phyloP scores from a whole-genome alignment of 2,113 vertebrate genomes.

The Phodopus roborovskii region DNA sequence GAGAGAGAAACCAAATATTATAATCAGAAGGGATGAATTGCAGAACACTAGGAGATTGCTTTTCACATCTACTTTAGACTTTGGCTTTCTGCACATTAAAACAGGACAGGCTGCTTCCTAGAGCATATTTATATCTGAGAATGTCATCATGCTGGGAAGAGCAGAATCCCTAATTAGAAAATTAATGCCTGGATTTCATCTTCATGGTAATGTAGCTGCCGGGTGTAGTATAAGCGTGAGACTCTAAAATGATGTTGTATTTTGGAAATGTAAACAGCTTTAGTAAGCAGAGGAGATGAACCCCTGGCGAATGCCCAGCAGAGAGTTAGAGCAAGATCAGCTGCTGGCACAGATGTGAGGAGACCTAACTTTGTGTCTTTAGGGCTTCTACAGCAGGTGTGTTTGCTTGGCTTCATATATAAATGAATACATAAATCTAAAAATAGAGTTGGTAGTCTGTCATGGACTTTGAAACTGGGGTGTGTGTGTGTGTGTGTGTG shows the following conservation, averaged over 20 bases:
- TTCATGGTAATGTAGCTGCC: slow-evolving; percentile 45
- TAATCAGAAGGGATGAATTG: slow-evolving; percentile 30
- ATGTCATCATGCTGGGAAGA: slow-evolving; percentile 24
- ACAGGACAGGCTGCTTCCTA: not conserved
- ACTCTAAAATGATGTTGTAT: slow-evolving; percentile 67
- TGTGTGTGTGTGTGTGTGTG: not conserved
- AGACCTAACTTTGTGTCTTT: slow-evolving; percentile 61
- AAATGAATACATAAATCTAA: slow-evolving; percentile 63
- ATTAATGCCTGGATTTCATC: slow-evolving; percentile 62
- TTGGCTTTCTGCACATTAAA: slow-evolving; percentile 53
- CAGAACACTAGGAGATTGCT: not conserved
- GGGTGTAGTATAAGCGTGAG: slow-evolving; percentile 55
- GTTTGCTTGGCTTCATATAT: slow-evolving; percentile 54
- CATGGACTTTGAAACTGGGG: slow-evolving; percentile 8
- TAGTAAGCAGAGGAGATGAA: slow-evolving; percentile 69
- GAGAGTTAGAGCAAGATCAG: slow-evolving; percentile 62
- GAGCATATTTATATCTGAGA: slow-evolving; percentile 47
- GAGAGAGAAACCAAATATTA: not conserved
- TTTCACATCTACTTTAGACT: slow-evolving; percentile 62
- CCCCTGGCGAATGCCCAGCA: slow-evolving; percentile 70
- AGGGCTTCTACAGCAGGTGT: slow-evolving; percentile 65
- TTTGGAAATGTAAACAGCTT: slow-evolving; percentile 73
- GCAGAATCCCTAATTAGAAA: slow-evolving; percentile 53
- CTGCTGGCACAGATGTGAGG: slow-evolving; percentile 73
- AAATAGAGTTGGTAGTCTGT: slow-evolving; percentile 61